These are phyloP conservation scores for Catalaphyllia jardinei DNA, from an alignment of 64 coral and sea anemone genomes.

Conservation along the genomic window DNA sequence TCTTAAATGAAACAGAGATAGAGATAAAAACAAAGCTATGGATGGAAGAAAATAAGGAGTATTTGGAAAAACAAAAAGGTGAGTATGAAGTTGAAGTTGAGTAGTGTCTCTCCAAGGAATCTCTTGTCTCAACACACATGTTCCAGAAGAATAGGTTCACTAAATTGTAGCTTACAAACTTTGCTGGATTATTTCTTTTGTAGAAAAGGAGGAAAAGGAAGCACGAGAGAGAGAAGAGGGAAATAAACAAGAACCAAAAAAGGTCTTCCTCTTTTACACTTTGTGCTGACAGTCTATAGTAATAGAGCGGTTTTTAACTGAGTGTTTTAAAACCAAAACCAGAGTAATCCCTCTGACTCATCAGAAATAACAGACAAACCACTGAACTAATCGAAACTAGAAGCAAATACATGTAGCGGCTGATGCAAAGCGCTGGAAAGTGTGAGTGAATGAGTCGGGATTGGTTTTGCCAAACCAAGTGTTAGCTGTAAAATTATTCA, in stretches of 20 bases:
- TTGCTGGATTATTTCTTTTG: not conserved
- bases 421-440: too few species aligned
- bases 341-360: too few species aligned
- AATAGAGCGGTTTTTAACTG: too few species aligned
- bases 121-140: not conserved
- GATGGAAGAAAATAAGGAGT: constrained; percentile 99
- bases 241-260: constrained; percentile 87
- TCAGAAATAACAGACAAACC: too few species aligned
- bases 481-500: too few species aligned
- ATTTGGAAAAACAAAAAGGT: constrained; percentile 96
- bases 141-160: too few species aligned
- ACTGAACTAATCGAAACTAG: too few species aligned
- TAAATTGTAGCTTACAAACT: not conserved
- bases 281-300: too few species aligned
- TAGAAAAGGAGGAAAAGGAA: constrained; percentile 96
- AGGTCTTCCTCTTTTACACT: constrained; percentile 31
- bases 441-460: too few species aligned
- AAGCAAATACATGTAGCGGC: too few species aligned
- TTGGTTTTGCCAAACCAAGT: too few species aligned
- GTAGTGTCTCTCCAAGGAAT: not conserved
- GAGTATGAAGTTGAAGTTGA: not conserved
- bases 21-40: constrained; percentile 96
- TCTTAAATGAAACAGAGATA: constrained; percentile 85
- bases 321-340: too few species aligned
- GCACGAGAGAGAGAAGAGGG: constrained; percentile 88